Base-by-base conservation (phyloP, 2,113 vertebrate genomes). In the Puffinus mauretanicus region DNA sequence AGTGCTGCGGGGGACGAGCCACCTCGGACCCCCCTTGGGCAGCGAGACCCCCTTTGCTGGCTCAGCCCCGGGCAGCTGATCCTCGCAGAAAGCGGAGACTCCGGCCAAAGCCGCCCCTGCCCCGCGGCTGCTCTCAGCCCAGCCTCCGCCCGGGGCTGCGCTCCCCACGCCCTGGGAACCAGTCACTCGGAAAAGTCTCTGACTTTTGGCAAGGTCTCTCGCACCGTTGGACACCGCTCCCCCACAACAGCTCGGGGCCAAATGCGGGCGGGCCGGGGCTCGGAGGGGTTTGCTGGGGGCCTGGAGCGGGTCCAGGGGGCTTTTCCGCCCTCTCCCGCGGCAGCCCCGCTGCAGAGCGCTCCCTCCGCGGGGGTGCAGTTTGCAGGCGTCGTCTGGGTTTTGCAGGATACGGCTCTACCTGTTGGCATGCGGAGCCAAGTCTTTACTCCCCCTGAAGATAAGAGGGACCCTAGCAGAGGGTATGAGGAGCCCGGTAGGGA, bases 241-340 rank as follows among this genome's bases (percentile, higher is more conserved):
- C 7, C 21, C 9, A 11, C 16, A 32, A 10, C 10, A 58, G 4
- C 24, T 58, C 27, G 12, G 34, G 7, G 19, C 30, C 36, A 21
- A 29, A 24, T 7, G 55, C 13, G 2, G 22, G 27, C 11, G 18
- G 27, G 5, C 3, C 0, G 6, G 32, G 25, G 25, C 18, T 70
- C 15, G 15, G 25, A 11, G 2, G 16, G 8, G 17, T 19, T 6
- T 65, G 11, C 24, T 32, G 65, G 18, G 20, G 30, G 8, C 7
- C 27, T 11, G 49, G 25, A 57, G 18, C 0, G 6, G 17, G 15
- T 1, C 5, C 22, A 6, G 11, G 36, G 14, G 6, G 17, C 6
- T 57, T 24, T 36, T 10, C 15, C 19, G 10, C 15, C 18, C 27
- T 24, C 5, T 34, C 22, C 52, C 29, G 13, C 13, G 6, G n/a